These are phyloP conservation scores for Silurus asotus DNA, from an alignment of 2,113 vertebrate genomes.

Conservation along the genomic window DNA sequence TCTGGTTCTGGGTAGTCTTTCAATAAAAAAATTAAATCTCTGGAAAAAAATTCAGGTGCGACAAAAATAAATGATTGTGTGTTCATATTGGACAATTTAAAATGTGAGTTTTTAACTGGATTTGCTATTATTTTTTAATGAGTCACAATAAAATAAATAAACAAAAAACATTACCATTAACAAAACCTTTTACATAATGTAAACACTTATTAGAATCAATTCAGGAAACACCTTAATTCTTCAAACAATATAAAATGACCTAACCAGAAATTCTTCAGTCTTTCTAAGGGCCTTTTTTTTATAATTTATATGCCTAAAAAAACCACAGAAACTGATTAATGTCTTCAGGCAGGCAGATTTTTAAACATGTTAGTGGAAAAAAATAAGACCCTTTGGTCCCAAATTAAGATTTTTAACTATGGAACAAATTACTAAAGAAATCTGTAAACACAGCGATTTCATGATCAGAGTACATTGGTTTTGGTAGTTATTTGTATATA, in stretches of 20 bases:
- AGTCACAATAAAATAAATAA: not conserved
- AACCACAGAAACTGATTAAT: not conserved
- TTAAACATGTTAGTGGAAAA: not conserved
- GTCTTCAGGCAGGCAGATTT: not conserved
- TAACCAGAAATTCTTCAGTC: too few species aligned
- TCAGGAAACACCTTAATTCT: not conserved
- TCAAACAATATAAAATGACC: not conserved
- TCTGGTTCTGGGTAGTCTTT: not conserved
- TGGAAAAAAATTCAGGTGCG: not conserved
- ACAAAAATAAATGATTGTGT: not conserved
- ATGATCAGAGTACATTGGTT: not conserved
- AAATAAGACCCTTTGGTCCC: not conserved
- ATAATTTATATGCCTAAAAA: not conserved
- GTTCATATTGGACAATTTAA: too few species aligned
- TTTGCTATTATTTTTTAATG: not conserved
- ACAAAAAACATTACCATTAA: not conserved
- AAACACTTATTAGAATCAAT: not conserved
- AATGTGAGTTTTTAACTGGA: not conserved
- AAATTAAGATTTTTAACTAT: not conserved
- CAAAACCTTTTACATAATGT: not conserved
- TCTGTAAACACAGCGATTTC: not conserved
- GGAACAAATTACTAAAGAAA: not conserved
- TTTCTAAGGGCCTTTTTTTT: not conserved
- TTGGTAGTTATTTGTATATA: not conserved
- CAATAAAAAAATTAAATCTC: not conserved